phyloP scores from a whole-genome alignment of 2,113 vertebrate genomes.

The Semnornis frantzii region DNA sequence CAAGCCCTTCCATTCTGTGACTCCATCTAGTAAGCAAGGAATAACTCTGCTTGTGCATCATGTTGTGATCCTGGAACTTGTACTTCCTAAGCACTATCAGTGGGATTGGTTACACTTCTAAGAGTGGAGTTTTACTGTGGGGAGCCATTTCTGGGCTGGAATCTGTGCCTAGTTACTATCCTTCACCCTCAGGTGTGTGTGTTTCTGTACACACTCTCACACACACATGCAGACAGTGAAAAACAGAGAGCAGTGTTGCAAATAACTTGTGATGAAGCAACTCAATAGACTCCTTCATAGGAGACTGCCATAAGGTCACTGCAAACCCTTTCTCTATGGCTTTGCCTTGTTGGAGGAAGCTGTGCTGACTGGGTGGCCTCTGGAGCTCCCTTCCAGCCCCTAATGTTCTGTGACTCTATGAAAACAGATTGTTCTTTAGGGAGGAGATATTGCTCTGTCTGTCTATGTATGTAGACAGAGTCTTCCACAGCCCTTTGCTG shows the following conservation, averaged over 20 bases:
- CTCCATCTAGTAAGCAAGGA: not conserved
- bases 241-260: not conserved
- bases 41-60: not conserved
- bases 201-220: not conserved
- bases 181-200: not conserved
- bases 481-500: not conserved
- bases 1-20: too few relatives aligned
- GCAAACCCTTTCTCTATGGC: not conserved
- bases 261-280: not conserved
- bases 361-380: not conserved
- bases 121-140: not conserved
- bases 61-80: not conserved
- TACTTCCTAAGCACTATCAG: not conserved
- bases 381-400: too few relatives aligned
- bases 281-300: not conserved
- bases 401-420: too few relatives aligned
- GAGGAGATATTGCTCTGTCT: not conserved
- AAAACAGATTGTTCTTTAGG: not conserved
- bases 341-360: not conserved
- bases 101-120: not conserved
- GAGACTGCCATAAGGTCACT: not conserved
- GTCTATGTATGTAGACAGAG: not conserved
- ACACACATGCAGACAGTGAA: fast-evolving
- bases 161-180: not conserved
- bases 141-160: not conserved